A percentile compares a stretch with the other conserved stretches of the same genome.
Conservation (phyloP, 2,888 invertebrate species). For the Pemphredon lugubris region DNA sequence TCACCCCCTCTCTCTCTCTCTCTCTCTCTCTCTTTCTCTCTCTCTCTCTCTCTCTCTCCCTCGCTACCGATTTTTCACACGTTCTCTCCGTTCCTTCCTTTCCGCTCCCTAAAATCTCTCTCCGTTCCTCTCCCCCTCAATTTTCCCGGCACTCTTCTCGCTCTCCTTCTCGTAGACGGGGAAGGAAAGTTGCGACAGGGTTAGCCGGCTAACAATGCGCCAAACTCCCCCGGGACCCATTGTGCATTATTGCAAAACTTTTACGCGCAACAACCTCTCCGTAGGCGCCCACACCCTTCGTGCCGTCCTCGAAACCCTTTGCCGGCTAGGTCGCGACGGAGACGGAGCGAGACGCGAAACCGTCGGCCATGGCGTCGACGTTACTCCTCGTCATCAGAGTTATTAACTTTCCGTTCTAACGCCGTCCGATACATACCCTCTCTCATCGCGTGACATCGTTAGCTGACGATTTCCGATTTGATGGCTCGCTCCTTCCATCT, state of each 20-base stretch:
- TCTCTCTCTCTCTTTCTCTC: background rate
- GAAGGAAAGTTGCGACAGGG: conserved; percentile 38
- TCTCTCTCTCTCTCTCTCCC: background rate
- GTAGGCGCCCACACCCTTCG: no score
- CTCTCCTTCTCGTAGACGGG: conserved; percentile 15
- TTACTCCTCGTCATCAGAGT: conserved; percentile 28
- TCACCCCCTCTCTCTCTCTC: background rate
- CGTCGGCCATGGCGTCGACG: conserved; percentile 10
- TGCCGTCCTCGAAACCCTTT: conserved; percentile 9
- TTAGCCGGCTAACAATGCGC: conserved; percentile 62
- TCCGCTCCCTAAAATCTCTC: background rate
- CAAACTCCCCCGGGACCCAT: conserved; percentile 54
- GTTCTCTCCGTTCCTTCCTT: conserved; percentile 13
- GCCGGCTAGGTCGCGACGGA: background rate
- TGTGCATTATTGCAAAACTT: conserved; percentile 74
- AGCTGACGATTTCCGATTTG: background rate
- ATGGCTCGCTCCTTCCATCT: background rate
- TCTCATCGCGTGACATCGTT: conserved; percentile 3
- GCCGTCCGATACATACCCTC: conserved; percentile 9
- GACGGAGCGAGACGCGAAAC: background rate
- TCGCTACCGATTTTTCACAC: background rate
- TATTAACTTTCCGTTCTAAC: conserved; percentile 46
- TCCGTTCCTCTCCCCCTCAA: background rate
- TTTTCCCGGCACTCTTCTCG: no score
- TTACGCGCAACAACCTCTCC: conserved; percentile 47